Evolutionary conservation across 2,113 vertebrate genomes (phyloP).

Genomic region (Polypterus senegalus): DNA sequence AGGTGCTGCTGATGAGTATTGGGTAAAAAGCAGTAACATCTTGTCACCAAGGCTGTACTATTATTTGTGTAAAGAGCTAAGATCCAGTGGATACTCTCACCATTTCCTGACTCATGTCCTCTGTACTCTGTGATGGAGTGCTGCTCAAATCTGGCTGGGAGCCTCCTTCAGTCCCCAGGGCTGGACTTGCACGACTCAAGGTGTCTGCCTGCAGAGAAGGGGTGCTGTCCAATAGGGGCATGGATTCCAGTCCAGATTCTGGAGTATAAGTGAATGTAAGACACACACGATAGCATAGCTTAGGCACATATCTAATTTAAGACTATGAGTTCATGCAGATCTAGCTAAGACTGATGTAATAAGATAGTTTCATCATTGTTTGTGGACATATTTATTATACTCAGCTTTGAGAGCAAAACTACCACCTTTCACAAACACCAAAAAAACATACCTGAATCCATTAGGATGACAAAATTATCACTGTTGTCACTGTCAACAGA

Average conservation of each 20-base stretch:
- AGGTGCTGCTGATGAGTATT: no score
- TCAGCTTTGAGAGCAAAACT: background rate
- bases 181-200: slow-evolving; percentile 43
- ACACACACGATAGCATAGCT: no score
- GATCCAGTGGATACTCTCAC: slow-evolving; percentile 37
- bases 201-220: slow-evolving; percentile 18
- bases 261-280: slow-evolving; percentile 18
- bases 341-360: no score
- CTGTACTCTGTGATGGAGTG: slow-evolving; percentile 64
- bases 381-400: background rate
- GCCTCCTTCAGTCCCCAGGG: slow-evolving; percentile 46
- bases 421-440: background rate
- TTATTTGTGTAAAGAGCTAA: no score
- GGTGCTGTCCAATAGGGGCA: slow-evolving; percentile 38
- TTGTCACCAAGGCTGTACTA: no score
- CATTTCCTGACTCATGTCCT: slow-evolving; percentile 57
- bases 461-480: slow-evolving; percentile 70
- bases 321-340: no score
- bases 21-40: background rate
- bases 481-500: slow-evolving; percentile 82
- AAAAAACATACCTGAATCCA: slow-evolving; percentile 62
- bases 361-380: background rate
- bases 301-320: no score
- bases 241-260: slow-evolving; percentile 69
- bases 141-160: slow-evolving; percentile 67